phyloP scores from a whole-genome alignment of 2,797 vertebrate genomes.

The Acipenser transmontanus region DNA sequence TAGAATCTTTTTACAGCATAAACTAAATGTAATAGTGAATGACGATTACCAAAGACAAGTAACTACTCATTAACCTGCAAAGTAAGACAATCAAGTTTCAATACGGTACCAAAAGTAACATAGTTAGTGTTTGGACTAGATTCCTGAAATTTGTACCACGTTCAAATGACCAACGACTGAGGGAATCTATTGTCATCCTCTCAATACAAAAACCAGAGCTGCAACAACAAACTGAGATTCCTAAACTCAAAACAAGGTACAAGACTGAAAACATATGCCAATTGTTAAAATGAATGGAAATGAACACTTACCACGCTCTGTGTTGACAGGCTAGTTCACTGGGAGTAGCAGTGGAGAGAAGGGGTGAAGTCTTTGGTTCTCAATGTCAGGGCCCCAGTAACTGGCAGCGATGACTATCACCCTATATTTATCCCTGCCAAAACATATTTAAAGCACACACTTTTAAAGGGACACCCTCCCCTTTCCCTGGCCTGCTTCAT shows the following conservation, averaged over 20 bases:
- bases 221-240: neutral
- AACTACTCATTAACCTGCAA: too few relatives aligned
- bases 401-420: slow-evolving; percentile 38
- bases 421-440: slow-evolving; percentile 11
- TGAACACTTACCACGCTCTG: slow-evolving; percentile 38
- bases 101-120: too few relatives aligned
- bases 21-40: too few relatives aligned
- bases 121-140: too few relatives aligned
- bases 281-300: neutral
- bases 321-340: slow-evolving; percentile 32
- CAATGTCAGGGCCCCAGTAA: slow-evolving; percentile 34
- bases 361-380: slow-evolving; percentile 11
- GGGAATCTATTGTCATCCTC: neutral
- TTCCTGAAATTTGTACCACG: too few relatives aligned
- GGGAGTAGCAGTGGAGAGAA: neutral
- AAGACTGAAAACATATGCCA: neutral
- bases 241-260: neutral
- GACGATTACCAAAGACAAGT: too few relatives aligned
- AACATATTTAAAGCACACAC: neutral
- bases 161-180: neutral
- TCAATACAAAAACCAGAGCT: neutral
- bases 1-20: too few relatives aligned
- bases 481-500: neutral
- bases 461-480: neutral
- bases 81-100: too few relatives aligned